Evolutionary conservation across 2,113 vertebrate species (phyloP).

Genomic region (Archilochus colubris): DNA sequence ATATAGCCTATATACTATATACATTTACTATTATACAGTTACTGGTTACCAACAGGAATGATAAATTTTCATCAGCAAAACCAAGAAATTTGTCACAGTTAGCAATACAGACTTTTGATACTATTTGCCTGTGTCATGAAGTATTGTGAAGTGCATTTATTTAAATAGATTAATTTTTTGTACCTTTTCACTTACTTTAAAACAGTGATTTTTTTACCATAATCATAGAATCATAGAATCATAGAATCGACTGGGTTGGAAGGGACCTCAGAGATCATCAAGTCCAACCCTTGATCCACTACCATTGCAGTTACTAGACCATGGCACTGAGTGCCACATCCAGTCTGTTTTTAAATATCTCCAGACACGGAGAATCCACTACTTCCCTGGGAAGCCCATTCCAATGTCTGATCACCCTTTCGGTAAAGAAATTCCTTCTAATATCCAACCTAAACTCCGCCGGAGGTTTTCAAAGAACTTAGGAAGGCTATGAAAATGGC

Average conservation of each 20-base stretch:
- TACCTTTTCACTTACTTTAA: not conserved
- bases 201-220: not conserved
- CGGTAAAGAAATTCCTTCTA: too few relatives aligned
- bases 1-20: not conserved
- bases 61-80: not conserved
- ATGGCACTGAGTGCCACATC: too few relatives aligned
- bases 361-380: too few relatives aligned
- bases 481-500: not conserved
- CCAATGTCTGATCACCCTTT: too few relatives aligned
- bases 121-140: not conserved
- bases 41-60: not conserved
- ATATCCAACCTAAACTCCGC: too few relatives aligned
- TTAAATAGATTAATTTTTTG: not conserved
- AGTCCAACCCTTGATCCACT: too few relatives aligned
- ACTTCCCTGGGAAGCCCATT: too few relatives aligned
- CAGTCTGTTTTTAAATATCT: too few relatives aligned
- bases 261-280: too few relatives aligned
- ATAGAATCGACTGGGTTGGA: too few relatives aligned
- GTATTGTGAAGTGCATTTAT: not conserved
- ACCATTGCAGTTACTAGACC: too few relatives aligned
- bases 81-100: not conserved
- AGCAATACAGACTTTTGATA: not conserved
- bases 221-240: not conserved
- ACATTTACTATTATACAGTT: not conserved
- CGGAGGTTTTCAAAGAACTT: not conserved